These are phyloP conservation scores for Hirtodrosophila cameraria DNA, from an alignment of 2,888 invertebrate species.

Conservation along the genomic window DNA sequence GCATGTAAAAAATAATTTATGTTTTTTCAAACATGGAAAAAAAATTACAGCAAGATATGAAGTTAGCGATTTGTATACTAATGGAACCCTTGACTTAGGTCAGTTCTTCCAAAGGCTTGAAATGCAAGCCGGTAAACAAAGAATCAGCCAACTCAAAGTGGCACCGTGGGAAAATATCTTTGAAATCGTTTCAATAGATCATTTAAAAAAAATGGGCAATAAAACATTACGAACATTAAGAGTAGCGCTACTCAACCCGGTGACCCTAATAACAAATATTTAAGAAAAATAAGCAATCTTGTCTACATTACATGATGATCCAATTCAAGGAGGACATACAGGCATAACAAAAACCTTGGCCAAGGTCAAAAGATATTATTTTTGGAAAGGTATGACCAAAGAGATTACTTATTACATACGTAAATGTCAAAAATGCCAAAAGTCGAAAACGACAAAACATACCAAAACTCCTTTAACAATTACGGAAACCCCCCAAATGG, in stretches of 20 bases:
- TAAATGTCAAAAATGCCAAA: too few species aligned
- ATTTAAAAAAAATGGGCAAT: constrained; percentile 14
- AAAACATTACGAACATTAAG: constrained; percentile 6
- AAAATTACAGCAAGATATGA: constrained; percentile 13
- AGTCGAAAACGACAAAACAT: too few species aligned
- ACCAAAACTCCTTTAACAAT: too few species aligned
- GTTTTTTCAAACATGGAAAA: constrained; percentile 10
- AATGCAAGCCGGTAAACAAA: constrained; percentile 3
- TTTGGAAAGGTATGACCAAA: constrained; percentile 3
- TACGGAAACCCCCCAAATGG: too few species aligned
- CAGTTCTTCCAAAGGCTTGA: constrained; percentile 23
- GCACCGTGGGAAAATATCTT: constrained; percentile 18
- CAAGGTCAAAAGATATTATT: not conserved
- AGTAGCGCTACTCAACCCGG: constrained; percentile 12
- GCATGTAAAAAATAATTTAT: not conserved
- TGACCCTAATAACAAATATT: constrained; percentile 5
- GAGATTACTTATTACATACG: constrained; percentile 4
- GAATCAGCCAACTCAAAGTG: constrained; percentile 16
- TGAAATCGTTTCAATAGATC: constrained; percentile 9
- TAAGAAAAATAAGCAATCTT: constrained; percentile 4
- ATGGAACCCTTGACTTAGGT: constrained; percentile 15
- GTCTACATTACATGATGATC: not conserved
- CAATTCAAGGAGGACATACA: not conserved
- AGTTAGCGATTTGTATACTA: constrained; percentile 10
- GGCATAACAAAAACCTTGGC: too few species aligned